A percentile compares a stretch with the other conserved stretches of the same genome.
Evolutionary conservation across 2,888 invertebrate genomes (phyloP).

Genomic region (Tipula confusa): DNA sequence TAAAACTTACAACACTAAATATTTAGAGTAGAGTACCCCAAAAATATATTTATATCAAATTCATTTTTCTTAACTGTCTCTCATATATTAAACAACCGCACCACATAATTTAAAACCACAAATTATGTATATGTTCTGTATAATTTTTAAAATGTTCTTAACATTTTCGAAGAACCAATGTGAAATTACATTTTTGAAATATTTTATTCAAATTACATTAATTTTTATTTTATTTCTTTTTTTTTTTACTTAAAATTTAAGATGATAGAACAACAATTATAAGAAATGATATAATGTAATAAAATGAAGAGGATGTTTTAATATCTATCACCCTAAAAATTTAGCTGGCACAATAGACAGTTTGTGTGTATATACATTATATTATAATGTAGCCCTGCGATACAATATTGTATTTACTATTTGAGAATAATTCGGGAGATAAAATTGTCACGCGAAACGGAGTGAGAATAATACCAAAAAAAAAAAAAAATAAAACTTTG

Average conservation of each 20-base stretch:
- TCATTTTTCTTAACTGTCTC: background rate
- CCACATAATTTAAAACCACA: background rate
- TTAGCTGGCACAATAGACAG: background rate
- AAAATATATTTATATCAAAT: conserved; percentile 3
- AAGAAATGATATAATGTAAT: conserved; percentile 5
- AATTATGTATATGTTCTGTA: background rate
- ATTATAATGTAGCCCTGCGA: background rate
- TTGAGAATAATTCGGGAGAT: background rate
- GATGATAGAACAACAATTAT: background rate
- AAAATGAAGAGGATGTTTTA: background rate
- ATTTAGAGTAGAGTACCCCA: background rate
- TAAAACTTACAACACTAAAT: background rate
- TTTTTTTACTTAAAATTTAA: background rate
- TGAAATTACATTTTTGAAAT: background rate
- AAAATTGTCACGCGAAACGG: background rate
- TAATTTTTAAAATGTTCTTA: background rate
- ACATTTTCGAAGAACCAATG: background rate
- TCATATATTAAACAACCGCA: background rate
- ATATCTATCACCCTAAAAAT: background rate
- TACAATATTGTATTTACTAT: too few species aligned
- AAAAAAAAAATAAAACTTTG: too few species aligned
- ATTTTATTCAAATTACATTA: conserved; percentile 20
- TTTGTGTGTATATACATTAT: background rate
- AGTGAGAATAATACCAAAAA: background rate
- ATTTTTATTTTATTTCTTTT: background rate